A percentile compares a stretch with the other conserved stretches of the same genome.
These are phyloP conservation scores for Prietella phreatophila DNA, from an alignment of 2,113 vertebrate species.

Conservation along the genomic window DNA sequence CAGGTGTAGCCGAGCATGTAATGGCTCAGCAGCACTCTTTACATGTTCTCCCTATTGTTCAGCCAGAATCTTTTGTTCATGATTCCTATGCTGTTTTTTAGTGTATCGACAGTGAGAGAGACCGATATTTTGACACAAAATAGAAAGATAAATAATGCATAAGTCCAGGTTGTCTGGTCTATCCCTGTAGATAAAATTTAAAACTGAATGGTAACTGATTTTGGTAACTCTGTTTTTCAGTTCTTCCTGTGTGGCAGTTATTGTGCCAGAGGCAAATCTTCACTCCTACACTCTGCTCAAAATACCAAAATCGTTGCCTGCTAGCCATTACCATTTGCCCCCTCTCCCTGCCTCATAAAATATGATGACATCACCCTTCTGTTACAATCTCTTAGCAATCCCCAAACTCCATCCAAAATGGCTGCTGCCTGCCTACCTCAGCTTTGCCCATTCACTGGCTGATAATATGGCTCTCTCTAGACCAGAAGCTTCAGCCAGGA, in stretches of 20 bases:
- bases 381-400: conserved; percentile 21
- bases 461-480: conserved; percentile 21
- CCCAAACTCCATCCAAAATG: conserved; percentile 16
- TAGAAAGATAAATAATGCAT: background rate
- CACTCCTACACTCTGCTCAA: conserved; percentile 15
- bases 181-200: background rate
- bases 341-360: conserved; percentile 32
- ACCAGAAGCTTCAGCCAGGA: conserved; percentile 23
- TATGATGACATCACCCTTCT: conserved; percentile 41
- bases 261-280: background rate
- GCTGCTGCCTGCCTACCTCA: conserved; percentile 22
- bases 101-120: background rate
- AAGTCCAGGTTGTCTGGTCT: background rate
- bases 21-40: conserved; percentile 39
- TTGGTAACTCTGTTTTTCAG: conserved; percentile 2
- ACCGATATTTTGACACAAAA: background rate
- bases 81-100: background rate
- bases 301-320: conserved; percentile 21
- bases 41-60: conserved; percentile 20
- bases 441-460: conserved; percentile 32
- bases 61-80: conserved; percentile 8
- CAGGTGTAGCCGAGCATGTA: conserved; percentile 37
- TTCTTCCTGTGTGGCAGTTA: background rate
- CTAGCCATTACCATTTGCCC: conserved; percentile 34
- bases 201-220: conserved; percentile 9